These are phyloP conservation scores for Telmatherina bonti DNA, from an alignment of 2,797 vertebrate species.

Conservation along the genomic window DNA sequence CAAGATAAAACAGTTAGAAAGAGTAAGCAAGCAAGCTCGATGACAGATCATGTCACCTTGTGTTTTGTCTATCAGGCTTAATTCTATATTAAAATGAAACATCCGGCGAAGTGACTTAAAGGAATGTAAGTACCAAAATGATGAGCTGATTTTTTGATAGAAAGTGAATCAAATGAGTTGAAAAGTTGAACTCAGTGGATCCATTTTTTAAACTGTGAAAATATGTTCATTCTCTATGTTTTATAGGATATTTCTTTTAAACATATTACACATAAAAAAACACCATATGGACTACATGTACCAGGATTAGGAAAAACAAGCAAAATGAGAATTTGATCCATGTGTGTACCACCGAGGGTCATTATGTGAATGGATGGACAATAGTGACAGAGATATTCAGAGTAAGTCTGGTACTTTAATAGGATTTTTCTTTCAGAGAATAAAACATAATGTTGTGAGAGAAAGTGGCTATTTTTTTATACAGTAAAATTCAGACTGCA, in stretches of 20 bases:
- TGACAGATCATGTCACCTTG: constrained; percentile 12
- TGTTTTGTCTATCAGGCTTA: background rate
- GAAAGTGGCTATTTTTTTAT: no score
- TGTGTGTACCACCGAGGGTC: background rate
- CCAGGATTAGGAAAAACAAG: background rate
- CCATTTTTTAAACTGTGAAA: background rate
- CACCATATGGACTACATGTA: background rate
- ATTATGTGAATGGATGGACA: background rate
- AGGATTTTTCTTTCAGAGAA: no score
- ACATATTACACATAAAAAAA: background rate
- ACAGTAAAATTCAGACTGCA: no score
- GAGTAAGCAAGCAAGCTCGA: background rate
- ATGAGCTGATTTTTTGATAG: background rate
- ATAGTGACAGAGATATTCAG: background rate
- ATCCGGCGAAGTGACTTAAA: background rate
- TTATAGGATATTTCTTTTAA: background rate
- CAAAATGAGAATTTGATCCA: background rate
- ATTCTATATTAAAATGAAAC: background rate
- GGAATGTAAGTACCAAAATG: background rate
- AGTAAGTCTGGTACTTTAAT: no score
- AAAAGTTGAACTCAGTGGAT: background rate
- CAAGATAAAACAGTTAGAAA: constrained; percentile 36
- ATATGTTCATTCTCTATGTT: background rate
- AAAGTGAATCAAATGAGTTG: background rate
- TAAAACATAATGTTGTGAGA: no score